A percentile compares a stretch with the other conserved stretches of the same genome.
Conservation (phyloP, 2,888 invertebrate species). For the Tetramorium bicarinatum region DNA sequence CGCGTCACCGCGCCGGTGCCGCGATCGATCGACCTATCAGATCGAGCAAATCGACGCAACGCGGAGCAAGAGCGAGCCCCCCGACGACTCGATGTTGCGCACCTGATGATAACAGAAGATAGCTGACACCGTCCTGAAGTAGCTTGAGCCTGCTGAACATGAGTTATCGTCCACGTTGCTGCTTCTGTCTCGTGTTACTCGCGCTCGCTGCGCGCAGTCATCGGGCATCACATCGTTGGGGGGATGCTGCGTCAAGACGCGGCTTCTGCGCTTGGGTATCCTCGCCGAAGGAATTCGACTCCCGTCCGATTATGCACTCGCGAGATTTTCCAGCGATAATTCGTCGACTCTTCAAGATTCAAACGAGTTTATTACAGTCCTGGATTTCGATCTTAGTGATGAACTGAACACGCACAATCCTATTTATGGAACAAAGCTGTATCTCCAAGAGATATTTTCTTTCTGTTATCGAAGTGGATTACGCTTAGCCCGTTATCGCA, state of each 20-base stretch:
- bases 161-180: conserved; percentile 67
- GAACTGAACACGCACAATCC: neutral
- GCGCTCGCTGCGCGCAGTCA: conserved; percentile 2
- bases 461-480: neutral
- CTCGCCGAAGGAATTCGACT: neutral
- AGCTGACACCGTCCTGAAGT: conserved; percentile 82
- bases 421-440: neutral
- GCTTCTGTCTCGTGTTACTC: conserved; percentile 53
- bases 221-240: neutral
- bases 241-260: conserved; percentile 2
- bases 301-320: neutral
- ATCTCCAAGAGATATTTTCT: neutral
- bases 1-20: neutral
- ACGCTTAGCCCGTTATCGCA: conserved; percentile 15
- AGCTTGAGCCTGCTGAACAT: conserved; percentile 84
- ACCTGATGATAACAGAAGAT: conserved; percentile 84
- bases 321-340: neutral
- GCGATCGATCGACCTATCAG: conserved; percentile 39
- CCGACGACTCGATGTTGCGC: conserved; percentile 63
- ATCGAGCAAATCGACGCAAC: conserved; percentile 17
- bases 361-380: neutral
- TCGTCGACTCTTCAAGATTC: neutral
- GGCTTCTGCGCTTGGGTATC: neutral
- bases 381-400: neutral
- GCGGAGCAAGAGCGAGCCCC: conserved; percentile 25